Percentiles rank a stretch among this genome's conserved stretches.
These are phyloP conservation scores for Eulithis testata DNA, from an alignment of 2,888 invertebrate species.

Conservation along the genomic window DNA sequence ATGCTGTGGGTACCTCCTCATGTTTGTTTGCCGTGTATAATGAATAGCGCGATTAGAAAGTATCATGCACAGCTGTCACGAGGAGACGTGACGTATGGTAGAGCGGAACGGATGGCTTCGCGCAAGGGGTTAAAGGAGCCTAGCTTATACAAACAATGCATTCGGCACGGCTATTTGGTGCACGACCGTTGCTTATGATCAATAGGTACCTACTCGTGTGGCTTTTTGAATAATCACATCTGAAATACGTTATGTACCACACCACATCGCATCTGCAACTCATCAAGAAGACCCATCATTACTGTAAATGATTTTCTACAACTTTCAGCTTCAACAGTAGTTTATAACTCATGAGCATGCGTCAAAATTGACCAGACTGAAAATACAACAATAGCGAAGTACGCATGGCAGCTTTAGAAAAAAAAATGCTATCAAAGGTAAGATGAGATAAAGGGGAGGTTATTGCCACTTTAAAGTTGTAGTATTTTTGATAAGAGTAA, in stretches of 20 bases:
- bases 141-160: conserved; percentile 73
- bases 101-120: conserved; percentile 78
- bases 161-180: conserved; percentile 70
- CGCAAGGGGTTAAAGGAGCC: conserved; percentile 77
- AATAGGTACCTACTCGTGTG: background rate
- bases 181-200: conserved; percentile 64
- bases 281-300: no score
- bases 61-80: conserved; percentile 78
- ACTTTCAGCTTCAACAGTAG: background rate
- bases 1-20: conserved; percentile 14
- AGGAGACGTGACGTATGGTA: conserved; percentile 75
- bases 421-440: background rate
- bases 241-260: background rate
- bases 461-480: conserved; percentile 1
- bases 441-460: background rate
- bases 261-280: no score
- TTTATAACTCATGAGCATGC: no score
- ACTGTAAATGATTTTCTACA: background rate
- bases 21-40: conserved; percentile 66
- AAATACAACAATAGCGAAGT: no score
- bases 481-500: conserved; percentile 18
- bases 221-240: background rate
- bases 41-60: conserved; percentile 81
- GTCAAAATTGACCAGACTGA: no score
- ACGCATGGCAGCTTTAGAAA: background rate